phyloP scores from a whole-genome alignment of 2,888 invertebrate genomes.

The Tetropium fuscum region DNA sequence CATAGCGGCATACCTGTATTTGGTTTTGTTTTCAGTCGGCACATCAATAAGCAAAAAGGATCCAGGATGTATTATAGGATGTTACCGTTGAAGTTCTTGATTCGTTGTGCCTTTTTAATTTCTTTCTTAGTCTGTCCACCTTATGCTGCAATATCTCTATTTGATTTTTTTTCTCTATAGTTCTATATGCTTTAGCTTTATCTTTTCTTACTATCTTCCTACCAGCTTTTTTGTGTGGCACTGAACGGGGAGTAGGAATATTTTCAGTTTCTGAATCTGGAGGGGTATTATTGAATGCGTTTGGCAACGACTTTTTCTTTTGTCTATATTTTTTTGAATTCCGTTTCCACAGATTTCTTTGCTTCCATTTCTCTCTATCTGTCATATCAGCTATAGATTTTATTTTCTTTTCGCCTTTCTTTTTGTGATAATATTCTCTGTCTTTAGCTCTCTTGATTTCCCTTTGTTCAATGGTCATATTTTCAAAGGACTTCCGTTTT shows the following conservation, averaged over 20 bases:
- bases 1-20: slow-evolving; percentile 13
- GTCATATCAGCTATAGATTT: slow-evolving; percentile 20
- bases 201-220: slow-evolving; percentile 19
- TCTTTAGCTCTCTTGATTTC: slow-evolving; percentile 20
- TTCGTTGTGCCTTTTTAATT: not conserved
- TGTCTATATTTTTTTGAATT: slow-evolving; percentile 20
- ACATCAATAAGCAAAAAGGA: slow-evolving; percentile 9
- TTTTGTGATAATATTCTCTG: slow-evolving; percentile 21
- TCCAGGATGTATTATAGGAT: slow-evolving; percentile 15
- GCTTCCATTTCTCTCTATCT: slow-evolving; percentile 18
- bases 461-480: slow-evolving; percentile 13
- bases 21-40: slow-evolving; percentile 8
- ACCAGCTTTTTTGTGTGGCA: not conserved
- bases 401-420: slow-evolving; percentile 11
- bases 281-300: not conserved
- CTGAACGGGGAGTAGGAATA: not conserved
- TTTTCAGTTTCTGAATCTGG: slow-evolving; percentile 5
- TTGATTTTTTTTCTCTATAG: slow-evolving; percentile 14
- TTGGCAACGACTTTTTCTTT: slow-evolving; percentile 4
- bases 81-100: not conserved
- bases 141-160: slow-evolving; percentile 6
- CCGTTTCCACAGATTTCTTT: slow-evolving; percentile 19
- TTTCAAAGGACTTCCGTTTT: slow-evolving; percentile 18
- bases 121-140: not conserved
- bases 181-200: slow-evolving; percentile 23